Evolutionary conservation across 2,888 invertebrate species (phyloP).

Genomic region (Megamerina dolium): DNA sequence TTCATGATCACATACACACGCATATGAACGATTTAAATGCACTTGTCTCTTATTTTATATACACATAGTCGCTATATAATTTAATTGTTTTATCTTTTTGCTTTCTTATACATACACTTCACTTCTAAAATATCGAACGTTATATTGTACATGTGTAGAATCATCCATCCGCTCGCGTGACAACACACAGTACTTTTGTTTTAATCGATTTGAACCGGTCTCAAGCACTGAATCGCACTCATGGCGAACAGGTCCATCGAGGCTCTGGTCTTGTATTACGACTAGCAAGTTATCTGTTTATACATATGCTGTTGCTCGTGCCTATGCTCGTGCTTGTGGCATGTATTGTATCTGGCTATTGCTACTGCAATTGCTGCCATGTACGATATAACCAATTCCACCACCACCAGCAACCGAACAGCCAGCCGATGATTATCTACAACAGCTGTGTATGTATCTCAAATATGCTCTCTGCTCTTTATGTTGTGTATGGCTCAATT

Average conservation of each 20-base stretch:
- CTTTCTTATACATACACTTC: neutral
- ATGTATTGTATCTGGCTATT: no score
- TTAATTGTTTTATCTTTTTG: neutral
- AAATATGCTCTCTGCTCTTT: no score
- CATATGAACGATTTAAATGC: no score
- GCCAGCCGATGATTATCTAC: no score
- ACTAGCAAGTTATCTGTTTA: neutral
- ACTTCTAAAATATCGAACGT: neutral
- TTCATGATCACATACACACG: no score
- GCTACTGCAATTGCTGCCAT: neutral
- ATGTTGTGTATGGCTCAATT: no score
- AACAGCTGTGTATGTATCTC: no score
- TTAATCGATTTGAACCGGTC: slow-evolving; percentile 42
- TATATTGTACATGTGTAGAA: neutral
- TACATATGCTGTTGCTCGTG: neutral
- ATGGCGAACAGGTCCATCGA: slow-evolving; percentile 35
- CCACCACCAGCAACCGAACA: no score
- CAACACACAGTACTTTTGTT: slow-evolving; percentile 19
- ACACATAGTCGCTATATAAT: neutral
- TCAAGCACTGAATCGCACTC: slow-evolving; percentile 42
- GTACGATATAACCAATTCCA: no score
- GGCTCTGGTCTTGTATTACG: slow-evolving; percentile 11
- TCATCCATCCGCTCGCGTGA: slow-evolving; percentile 13
- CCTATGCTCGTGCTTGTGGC: neutral
- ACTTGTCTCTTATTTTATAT: slow-evolving; percentile 1